Conservation (phyloP, 2,113 vertebrate genomes). For the Sorex fumeus region DNA sequence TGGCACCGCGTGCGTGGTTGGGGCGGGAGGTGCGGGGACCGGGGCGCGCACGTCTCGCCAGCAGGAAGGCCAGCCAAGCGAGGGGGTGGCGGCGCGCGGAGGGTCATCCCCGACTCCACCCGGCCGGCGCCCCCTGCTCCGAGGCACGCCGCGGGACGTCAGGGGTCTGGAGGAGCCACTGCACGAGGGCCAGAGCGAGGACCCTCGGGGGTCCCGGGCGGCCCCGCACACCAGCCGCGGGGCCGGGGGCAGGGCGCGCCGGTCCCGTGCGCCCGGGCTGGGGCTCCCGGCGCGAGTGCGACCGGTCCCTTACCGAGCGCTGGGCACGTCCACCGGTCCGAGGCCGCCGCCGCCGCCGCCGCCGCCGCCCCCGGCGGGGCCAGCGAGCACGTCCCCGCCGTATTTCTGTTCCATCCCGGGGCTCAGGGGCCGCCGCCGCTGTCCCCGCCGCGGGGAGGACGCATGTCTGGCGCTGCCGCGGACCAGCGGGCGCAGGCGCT, state of each 20-base stretch:
- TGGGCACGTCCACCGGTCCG: constrained; percentile 93
- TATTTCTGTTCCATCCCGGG: constrained; percentile 93
- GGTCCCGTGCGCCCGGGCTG: neutral
- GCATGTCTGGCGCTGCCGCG: constrained; percentile 71
- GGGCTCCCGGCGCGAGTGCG: too few relatives aligned
- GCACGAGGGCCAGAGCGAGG: too few relatives aligned
- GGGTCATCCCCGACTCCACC: too few relatives aligned
- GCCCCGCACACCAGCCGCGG: neutral
- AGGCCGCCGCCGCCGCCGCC: constrained; percentile 86
- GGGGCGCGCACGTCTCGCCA: neutral
- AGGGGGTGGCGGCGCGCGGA: too few relatives aligned
- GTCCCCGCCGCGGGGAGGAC: constrained; percentile 51
- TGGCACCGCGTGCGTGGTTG: too few relatives aligned
- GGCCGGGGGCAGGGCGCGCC: neutral
- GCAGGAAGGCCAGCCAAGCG: neutral
- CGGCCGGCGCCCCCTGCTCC: neutral
- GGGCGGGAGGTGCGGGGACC: too few relatives aligned
- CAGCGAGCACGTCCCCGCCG: constrained; percentile 93
- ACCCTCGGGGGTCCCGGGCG: neutral
- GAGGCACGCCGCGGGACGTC: neutral
- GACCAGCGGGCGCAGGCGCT: constrained; percentile 28
- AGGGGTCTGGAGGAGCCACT: too few relatives aligned
- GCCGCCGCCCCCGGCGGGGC: constrained; percentile 68
- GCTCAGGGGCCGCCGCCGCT: constrained; percentile 78
- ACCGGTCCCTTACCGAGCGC: constrained; percentile 88